Conservation (phyloP, 2,797 vertebrate species). For the Propithecus perrieri region DNA sequence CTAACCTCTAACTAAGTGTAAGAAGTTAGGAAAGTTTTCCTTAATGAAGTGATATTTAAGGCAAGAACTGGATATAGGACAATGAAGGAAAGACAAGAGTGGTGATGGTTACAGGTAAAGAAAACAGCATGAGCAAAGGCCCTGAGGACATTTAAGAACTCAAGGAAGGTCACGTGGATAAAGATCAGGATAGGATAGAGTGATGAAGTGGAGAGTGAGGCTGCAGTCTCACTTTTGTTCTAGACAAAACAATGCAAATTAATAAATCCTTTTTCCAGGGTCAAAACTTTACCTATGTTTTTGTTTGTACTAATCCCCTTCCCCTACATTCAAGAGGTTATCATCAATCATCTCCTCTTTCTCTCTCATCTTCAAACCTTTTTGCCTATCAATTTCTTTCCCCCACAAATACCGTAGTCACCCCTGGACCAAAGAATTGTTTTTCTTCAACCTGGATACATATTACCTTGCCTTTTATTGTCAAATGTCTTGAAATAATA, state of each 20-base stretch:
- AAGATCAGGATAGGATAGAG: not conserved
- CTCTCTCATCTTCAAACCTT: not conserved
- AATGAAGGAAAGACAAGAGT: not conserved
- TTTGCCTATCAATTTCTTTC: not conserved
- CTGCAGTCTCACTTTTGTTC: not conserved
- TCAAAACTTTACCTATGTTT: not conserved
- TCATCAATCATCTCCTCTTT: not conserved
- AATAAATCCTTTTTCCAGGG: not conserved
- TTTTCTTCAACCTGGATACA: not conserved
- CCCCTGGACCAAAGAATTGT: not conserved
- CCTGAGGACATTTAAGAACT: not conserved
- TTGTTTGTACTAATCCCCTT: not conserved
- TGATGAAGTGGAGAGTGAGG: not conserved
- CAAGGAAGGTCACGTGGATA: not conserved
- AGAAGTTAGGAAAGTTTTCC: not conserved
- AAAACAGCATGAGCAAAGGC: not conserved
- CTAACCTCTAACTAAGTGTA: not conserved
- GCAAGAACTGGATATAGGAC: not conserved
- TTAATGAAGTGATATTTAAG: not conserved
- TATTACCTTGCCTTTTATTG: not conserved
- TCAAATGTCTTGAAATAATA: not conserved
- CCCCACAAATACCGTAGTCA: not conserved
- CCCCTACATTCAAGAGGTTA: rapidly evolving
- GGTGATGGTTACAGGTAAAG: not conserved
- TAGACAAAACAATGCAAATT: not conserved